Evolutionary conservation across 2,113 vertebrate genomes (phyloP), one percentile per base, ranked within the genome.

Genomic region (Phrynocephalus versicolor): DNA sequence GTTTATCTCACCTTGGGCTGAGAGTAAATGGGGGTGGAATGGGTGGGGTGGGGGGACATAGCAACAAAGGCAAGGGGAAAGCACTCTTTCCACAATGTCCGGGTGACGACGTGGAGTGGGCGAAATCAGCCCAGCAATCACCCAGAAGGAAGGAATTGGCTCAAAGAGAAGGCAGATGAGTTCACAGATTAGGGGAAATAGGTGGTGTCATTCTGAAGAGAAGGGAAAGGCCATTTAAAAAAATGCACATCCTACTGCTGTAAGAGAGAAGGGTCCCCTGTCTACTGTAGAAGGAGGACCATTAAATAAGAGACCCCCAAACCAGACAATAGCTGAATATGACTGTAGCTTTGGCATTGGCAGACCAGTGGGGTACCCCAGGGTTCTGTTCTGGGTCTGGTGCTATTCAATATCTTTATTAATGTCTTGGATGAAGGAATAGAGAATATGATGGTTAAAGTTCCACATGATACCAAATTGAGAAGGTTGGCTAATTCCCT

Each of bases 21-120:
- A 96, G 92, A 95, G 92, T 93, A 93, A 92, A 92, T 94, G 90
- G 86, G 88, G 85, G 58, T 85, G 79, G 27, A 92, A 92, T 94
- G 90, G 86, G 88, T 84, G 58, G 84, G 79, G 27, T 62, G 16
- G 87, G 83, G 85, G 72, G 89, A 39, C 62, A 41, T 83, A 90
- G 85, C 83, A 81, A 92, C 87, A 92, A 87, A 94, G 85, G 92
- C 94, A 92, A 75, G 23, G 90, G 83, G 81, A 74, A 41, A 80
- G 79, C 58, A 88, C 91, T 86, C 13, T 10, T n/a, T 51, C 45
- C 83, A 84, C 70, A 90, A 72, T 64, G 89, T 82, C 84, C 82
- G 77, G 77, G 89, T 60, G 89, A 90, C 80, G 84, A 73, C 35
- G 35, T 10, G n/a, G 3, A 41, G 80, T 84, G 76, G 89, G 85